These are phyloP conservation scores for Hesperia comma DNA, from an alignment of 2,888 invertebrate species.

Conservation along the genomic window DNA sequence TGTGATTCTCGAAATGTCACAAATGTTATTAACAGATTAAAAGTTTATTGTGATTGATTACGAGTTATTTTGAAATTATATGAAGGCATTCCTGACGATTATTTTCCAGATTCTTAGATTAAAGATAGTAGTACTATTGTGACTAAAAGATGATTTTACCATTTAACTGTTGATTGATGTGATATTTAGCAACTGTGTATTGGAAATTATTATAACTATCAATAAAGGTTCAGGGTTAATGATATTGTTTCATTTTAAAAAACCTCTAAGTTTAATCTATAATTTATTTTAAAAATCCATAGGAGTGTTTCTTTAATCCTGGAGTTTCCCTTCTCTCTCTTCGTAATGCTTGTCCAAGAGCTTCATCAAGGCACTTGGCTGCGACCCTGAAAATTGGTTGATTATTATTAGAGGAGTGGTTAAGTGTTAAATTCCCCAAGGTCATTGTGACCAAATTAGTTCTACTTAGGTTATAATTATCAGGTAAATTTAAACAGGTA, in stretches of 20 bases:
- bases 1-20: too few species aligned
- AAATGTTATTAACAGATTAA: too few species aligned
- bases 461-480: too few species aligned
- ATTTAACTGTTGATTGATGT: slow-evolving; percentile 14
- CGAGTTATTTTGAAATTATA: too few species aligned
- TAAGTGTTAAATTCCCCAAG: too few species aligned
- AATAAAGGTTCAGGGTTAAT: slow-evolving; percentile 44
- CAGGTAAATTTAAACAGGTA: too few species aligned
- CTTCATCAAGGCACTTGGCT: slow-evolving; percentile 87
- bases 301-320: slow-evolving; percentile 73
- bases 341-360: slow-evolving; percentile 85
- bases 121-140: too few species aligned
- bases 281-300: slow-evolving; percentile 83
- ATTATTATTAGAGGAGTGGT: not conserved
- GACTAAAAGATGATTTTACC: not conserved
- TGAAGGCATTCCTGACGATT: too few species aligned
- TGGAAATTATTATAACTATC: not conserved
- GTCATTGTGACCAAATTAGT: too few species aligned
- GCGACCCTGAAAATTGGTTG: slow-evolving; percentile 64
- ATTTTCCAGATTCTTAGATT: too few species aligned
- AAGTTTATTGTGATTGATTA: too few species aligned
- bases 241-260: slow-evolving; percentile 20
- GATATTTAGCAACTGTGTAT: slow-evolving; percentile 15
- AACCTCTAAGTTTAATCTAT: slow-evolving; percentile 19
- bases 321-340: slow-evolving; percentile 76